These are phyloP conservation scores for Steinernema hermaphroditum DNA, from an alignment of 2,888 invertebrate genomes.

Conservation along the genomic window DNA sequence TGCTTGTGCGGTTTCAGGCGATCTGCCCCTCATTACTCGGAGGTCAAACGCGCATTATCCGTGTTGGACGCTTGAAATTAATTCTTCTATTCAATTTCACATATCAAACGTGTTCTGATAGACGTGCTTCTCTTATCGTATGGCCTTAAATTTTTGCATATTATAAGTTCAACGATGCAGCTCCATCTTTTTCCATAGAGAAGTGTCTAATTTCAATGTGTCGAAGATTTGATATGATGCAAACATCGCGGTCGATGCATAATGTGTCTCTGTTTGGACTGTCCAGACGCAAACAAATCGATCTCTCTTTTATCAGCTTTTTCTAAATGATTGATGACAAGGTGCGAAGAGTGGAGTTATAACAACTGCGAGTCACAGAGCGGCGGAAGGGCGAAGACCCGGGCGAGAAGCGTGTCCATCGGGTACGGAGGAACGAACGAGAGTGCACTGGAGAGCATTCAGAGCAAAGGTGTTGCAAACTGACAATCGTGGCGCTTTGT, in stretches of 20 bases:
- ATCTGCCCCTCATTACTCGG: neutral
- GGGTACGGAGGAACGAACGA: neutral
- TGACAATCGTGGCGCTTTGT: neutral
- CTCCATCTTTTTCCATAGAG: too few species aligned
- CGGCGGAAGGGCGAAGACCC: neutral
- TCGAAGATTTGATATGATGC: too few species aligned
- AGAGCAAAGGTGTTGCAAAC: neutral
- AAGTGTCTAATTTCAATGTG: too few species aligned
- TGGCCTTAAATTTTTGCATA: too few species aligned
- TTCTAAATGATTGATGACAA: conserved; percentile 31
- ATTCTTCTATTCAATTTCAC: too few species aligned
- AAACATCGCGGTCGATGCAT: too few species aligned
- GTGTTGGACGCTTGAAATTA: too few species aligned
- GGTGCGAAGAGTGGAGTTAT: conserved; percentile 27
- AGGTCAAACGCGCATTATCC: neutral
- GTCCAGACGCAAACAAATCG: conserved; percentile 8
- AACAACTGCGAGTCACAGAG: conserved; percentile 21
- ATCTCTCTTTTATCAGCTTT: conserved; percentile 27
- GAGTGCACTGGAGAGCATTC: conserved; percentile 16
- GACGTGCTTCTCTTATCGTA: too few species aligned
- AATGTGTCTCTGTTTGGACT: conserved; percentile 13
- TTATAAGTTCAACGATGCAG: too few species aligned
- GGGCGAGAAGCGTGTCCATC: conserved; percentile 19
- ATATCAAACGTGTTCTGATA: too few species aligned
- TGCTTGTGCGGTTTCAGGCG: conserved; percentile 13